phyloP scores from a whole-genome alignment of 2,113 vertebrate genomes.

The Helogale parvula region DNA sequence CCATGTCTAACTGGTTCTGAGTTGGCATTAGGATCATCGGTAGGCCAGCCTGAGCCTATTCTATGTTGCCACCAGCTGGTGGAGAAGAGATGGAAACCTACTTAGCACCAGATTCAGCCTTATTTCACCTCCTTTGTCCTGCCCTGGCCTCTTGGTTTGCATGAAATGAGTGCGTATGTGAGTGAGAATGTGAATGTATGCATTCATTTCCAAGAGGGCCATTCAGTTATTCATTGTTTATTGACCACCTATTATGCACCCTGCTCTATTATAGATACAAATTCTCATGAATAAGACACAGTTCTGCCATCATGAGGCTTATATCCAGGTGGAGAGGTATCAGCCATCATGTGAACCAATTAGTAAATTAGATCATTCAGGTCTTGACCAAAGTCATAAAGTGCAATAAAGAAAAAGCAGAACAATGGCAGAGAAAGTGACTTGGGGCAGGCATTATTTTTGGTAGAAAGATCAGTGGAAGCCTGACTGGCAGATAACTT shows the following conservation, averaged over 20 bases:
- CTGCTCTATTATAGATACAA: not conserved
- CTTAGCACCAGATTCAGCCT: not conserved
- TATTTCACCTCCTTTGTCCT: not conserved
- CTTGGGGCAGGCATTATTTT: not conserved
- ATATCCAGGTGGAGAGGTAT: not conserved
- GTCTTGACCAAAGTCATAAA: not conserved
- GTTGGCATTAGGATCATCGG: not conserved
- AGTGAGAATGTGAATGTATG: not conserved
- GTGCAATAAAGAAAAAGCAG: not conserved
- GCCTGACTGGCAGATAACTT: not conserved
- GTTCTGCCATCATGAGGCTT: not conserved
- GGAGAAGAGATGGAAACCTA: not conserved
- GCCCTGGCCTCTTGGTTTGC: not conserved
- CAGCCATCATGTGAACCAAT: not conserved
- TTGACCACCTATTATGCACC: not conserved
- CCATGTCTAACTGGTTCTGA: not conserved
- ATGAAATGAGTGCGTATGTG: not conserved
- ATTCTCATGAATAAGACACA: not conserved
- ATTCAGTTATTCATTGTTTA: not conserved
- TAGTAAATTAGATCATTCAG: not conserved
- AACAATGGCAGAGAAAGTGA: not conserved
- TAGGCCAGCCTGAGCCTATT: not conserved
- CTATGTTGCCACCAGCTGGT: not conserved
- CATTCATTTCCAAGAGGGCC: not conserved
- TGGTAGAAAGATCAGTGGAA: not conserved